Evolutionary conservation across 2,888 invertebrate genomes (phyloP).

Genomic region (Cenopis cana): DNA sequence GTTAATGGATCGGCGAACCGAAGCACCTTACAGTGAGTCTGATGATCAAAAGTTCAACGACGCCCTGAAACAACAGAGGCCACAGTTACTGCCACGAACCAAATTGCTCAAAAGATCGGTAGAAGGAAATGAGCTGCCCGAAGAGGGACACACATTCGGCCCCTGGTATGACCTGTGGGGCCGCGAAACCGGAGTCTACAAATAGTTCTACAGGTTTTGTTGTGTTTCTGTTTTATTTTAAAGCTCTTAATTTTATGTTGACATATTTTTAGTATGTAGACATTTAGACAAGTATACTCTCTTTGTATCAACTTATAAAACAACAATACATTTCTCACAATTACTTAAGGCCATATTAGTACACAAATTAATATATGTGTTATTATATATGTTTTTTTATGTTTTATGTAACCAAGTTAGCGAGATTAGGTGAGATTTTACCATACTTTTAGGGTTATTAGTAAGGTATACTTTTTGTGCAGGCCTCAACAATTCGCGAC

Average conservation of each 20-base stretch:
- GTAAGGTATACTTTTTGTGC: conserved; percentile 64
- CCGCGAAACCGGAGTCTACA: conserved; percentile 88
- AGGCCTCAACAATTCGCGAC: conserved; percentile 95
- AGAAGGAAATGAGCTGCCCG: conserved; percentile 78
- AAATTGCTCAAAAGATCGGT: conserved; percentile 87
- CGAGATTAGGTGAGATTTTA: conserved; percentile 19
- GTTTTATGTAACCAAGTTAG: conserved; percentile 21
- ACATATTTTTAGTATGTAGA: conserved; percentile 42
- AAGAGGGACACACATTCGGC: conserved; percentile 90
- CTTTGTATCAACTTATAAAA: conserved; percentile 32
- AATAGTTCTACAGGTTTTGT: conserved; percentile 71
- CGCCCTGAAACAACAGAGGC: conserved; percentile 80
- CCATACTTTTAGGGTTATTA: conserved; percentile 29
- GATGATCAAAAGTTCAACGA: conserved; percentile 85
- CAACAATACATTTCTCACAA: conserved; percentile 31
- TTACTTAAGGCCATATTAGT: conserved; percentile 45
- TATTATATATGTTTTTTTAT: conserved; percentile 17
- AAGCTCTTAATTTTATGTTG: conserved; percentile 44
- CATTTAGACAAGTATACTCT: conserved; percentile 16
- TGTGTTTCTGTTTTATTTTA: conserved; percentile 50
- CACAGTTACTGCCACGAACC: conserved; percentile 88
- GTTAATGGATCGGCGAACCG: conserved; percentile 71
- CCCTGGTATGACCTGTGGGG: conserved; percentile 97
- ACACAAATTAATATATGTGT: conserved; percentile 33
- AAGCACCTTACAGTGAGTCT: conserved; percentile 80